Base-by-base conservation (phyloP, 2,797 vertebrate species). In the Siniperca obscura region DNA sequence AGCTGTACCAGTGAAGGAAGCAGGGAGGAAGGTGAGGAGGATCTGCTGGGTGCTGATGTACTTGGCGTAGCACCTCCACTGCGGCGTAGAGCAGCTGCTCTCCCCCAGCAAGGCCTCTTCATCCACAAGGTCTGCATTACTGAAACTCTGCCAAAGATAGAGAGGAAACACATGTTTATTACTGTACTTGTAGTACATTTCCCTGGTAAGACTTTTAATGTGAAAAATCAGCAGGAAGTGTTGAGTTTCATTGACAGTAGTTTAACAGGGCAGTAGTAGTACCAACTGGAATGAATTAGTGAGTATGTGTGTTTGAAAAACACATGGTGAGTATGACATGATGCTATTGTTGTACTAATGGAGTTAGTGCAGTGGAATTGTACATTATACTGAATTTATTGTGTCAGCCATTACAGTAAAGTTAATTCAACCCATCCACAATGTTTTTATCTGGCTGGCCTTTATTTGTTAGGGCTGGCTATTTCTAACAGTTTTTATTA, bases 1-100 rank as follows among this genome's bases (percentile, higher is more conserved):
- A 60, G 8, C n/a, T 16, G 83, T 56, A 99, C 98, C 98, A 90
- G 96, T 90, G 77, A 97, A 98, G 57, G 96, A 91, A 19, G 97
- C 96, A 21, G 98, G 98, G 48, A 99, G 95, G 86, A 99, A 98
- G 64, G 97, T 98, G 87, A 99, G 96, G 77, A 99, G 95, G 80
- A 98, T 94, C 59, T 99, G 98, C 93, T 99, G 98, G 0, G 96
- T 94, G 84, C 91, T 97, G 88, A 97, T 94, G 76, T 96, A 95
- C 86, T 97, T 98, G 56, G 96, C 96, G 10, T 99, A 99, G 90
- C 98, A 99, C 78, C 96, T 96, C 98, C 98, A 99, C 40, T 96
- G 97, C 14, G 97, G 97, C 0, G 79, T 83, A 38, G 92, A 93
- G 53, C 86, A 81, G 64, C 91, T 92, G 0, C 73, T 79, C 59